Evolutionary conservation across 2,113 vertebrate genomes (phyloP).

Genomic region (Dryoscopus gambensis): DNA sequence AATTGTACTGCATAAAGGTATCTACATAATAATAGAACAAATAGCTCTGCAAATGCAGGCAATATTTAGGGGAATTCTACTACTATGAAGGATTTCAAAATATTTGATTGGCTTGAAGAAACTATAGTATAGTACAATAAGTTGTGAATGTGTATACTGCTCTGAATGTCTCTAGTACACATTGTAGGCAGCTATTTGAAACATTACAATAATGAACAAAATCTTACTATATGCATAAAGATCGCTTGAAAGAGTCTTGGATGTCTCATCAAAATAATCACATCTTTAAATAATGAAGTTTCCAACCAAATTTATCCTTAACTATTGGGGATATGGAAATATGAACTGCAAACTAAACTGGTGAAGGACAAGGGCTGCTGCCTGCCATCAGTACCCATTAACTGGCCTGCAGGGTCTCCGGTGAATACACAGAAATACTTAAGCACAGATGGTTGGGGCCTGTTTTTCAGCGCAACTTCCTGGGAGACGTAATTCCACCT

Average conservation of each 20-base stretch:
- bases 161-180: background rate
- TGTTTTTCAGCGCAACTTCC: slow-evolving; percentile 61
- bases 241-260: background rate
- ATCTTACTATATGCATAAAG: background rate
- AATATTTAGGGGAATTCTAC: background rate
- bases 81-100: background rate
- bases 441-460: slow-evolving; percentile 25
- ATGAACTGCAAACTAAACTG: background rate
- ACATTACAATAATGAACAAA: background rate
- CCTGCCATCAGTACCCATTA: background rate
- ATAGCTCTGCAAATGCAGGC: background rate
- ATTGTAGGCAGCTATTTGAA: background rate
- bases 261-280: background rate
- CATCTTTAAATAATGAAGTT: background rate
- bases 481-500: slow-evolving; percentile 31
- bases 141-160: background rate
- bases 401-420: background rate
- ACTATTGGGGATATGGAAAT: background rate
- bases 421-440: background rate
- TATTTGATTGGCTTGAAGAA: background rate
- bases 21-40: background rate
- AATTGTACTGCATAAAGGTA: background rate
- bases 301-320: background rate
- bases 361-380: background rate
- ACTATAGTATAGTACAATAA: background rate